Conservation (phyloP, 2,888 invertebrate genomes). For the Elegia similella region DNA sequence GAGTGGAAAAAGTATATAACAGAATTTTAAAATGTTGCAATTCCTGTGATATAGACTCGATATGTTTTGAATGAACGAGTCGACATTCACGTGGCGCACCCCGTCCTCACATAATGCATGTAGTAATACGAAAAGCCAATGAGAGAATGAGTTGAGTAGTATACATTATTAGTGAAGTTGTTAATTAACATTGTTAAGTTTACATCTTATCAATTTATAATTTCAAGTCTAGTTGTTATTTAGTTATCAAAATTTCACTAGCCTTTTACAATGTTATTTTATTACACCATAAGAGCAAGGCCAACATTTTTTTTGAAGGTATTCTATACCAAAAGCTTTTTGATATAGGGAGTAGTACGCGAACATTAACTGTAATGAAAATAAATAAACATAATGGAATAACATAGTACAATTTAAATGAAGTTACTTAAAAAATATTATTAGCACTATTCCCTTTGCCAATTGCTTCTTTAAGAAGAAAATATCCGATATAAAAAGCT, state of each 20-base stretch:
- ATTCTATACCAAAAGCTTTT: constrained; percentile 43
- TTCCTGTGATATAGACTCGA: constrained; percentile 16
- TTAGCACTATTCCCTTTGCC: background rate
- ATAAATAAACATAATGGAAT: background rate
- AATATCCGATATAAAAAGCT: background rate
- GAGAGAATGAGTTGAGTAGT: constrained; percentile 29
- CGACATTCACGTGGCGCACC: constrained; percentile 17
- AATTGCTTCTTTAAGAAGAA: background rate
- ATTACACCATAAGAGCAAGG: constrained; percentile 72
- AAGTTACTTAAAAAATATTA: background rate
- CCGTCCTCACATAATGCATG: constrained; percentile 15
- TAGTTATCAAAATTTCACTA: constrained; percentile 81
- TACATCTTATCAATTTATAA: constrained; percentile 64
- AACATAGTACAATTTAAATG: no score
- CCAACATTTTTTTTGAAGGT: constrained; percentile 58
- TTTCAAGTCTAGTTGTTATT: constrained; percentile 75
- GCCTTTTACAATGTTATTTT: constrained; percentile 76
- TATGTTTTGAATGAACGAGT: constrained; percentile 16
- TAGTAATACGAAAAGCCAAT: constrained; percentile 33
- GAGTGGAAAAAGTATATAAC: background rate
- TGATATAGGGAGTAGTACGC: constrained; percentile 37
- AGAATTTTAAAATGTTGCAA: constrained; percentile 16
- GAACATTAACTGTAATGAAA: background rate
- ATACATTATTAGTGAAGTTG: constrained; percentile 34
- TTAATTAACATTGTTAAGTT: constrained; percentile 47